Evolutionary conservation across 2,113 vertebrate genomes (phyloP).

Genomic region (Sinosuthora webbiana): DNA sequence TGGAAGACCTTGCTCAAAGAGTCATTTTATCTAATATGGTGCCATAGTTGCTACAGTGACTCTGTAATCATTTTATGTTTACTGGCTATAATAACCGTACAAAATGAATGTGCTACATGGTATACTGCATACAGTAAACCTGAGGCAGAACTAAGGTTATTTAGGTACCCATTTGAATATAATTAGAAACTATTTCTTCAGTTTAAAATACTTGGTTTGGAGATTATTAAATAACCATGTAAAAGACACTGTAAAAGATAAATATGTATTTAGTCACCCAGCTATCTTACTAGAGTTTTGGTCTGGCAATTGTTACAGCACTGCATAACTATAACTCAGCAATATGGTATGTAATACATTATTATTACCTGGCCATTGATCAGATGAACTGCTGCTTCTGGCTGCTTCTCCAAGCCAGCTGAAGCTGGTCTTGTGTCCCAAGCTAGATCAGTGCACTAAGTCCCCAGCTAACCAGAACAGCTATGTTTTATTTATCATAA

Average conservation of each 20-base stretch:
- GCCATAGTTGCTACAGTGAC: background rate
- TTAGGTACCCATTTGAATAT: background rate
- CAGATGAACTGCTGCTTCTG: conserved; percentile 13
- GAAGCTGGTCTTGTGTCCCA: background rate
- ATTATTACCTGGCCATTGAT: conserved; percentile 42
- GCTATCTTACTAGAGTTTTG: background rate
- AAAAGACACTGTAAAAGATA: conserved; percentile 20
- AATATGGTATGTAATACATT: conserved; percentile 5
- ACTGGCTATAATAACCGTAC: background rate
- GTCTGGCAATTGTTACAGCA: background rate
- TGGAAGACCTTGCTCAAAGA: background rate
- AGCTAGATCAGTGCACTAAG: background rate
- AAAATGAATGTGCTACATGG: background rate
- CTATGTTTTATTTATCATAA: background rate
- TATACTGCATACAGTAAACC: conserved; percentile 4
- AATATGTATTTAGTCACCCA: background rate
- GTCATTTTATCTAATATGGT: background rate
- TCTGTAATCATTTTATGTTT: conserved; percentile 26
- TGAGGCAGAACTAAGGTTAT: conserved; percentile 8
- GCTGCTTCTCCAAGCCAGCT: background rate
- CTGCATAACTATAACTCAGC: conserved; percentile 9
- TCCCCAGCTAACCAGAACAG: background rate
- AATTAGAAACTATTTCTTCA: conserved; percentile 1
- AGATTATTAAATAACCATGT: background rate
- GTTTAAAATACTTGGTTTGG: background rate